Evolutionary conservation across 2,888 invertebrate species (phyloP), one percentile per base, ranked within the genome.

Genomic region (Steromphala cineraria): DNA sequence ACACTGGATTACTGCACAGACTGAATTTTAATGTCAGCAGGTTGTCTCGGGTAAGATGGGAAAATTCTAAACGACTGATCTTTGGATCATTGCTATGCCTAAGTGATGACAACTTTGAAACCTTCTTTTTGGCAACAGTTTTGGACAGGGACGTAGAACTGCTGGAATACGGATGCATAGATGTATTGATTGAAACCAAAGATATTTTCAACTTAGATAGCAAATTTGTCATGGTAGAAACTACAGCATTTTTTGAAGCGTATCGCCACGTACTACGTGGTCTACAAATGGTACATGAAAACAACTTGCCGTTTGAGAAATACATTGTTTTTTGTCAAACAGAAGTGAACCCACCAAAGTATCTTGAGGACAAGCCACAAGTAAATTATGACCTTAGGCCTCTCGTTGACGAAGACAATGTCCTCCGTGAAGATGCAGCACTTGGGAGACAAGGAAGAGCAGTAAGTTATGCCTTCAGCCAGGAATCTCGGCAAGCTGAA

Each of bases 231-330:
- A 96, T 97, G 96, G 95, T 96, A 1, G 96, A 97, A 91, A 96
- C 96, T 78, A 95, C 95, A 77, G 95, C 96, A 0, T 97, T 96
- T 92, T 97, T 97, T 90, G 97, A 97, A 90, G 96, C 97, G 0
- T 97, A 97, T 90, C 94, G 95, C 83, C 95, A 96, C 89, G 96
- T 96, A 0, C 93, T 97, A 78, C 95, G 94, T 85, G 96, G 96
- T n/a, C 91, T 97, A 24, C 95, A 96, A 89, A 93, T 93, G 0
- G 94, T 95, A 76, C 93, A 94, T 71, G 76, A 81, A 17, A 82
- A 80, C 0, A 82, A 87, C 46, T 62, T 89, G 8, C 88, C 88
- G 3, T 87, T 89, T 81, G 81, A 86, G 67, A 82, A 83, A 31
- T 86, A 88, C 71, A 85, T 89, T 19, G 80, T 88, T 8, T 28